Percentiles rank a stretch among this genome's conserved stretches.
phyloP scores from a whole-genome alignment of 2,888 invertebrate species.

The Orthosia gracilis region DNA sequence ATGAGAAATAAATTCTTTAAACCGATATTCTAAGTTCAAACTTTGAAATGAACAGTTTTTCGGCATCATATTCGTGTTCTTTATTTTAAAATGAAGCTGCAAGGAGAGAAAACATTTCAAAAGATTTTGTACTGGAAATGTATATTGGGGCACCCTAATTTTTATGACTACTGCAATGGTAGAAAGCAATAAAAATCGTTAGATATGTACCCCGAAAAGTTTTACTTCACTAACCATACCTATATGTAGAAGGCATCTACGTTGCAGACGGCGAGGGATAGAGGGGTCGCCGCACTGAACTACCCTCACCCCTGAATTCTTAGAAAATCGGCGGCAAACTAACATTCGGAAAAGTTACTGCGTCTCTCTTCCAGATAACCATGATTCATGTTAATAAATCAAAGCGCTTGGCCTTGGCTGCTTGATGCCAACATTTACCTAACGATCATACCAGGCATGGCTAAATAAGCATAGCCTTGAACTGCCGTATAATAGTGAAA shows the following conservation, averaged over 20 bases:
- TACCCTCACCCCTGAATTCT: constrained; percentile 67
- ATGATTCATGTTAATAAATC: constrained; percentile 62
- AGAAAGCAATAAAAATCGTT: constrained; percentile 32
- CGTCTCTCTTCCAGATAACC: constrained; percentile 52
- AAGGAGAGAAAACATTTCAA: neutral
- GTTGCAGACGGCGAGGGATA: constrained; percentile 68
- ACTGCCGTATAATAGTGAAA: constrained; percentile 54
- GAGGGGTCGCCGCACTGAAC: constrained; percentile 68
- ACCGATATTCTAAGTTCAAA: neutral
- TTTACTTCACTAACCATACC: constrained; percentile 40
- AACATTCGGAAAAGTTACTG: constrained; percentile 60
- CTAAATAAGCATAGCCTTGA: constrained; percentile 66
- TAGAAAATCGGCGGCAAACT: constrained; percentile 69
- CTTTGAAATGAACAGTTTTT: neutral
- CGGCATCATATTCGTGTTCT: neutral
- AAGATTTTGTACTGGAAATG: constrained; percentile 23
- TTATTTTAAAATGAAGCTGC: constrained; percentile 23
- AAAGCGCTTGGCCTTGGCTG: constrained; percentile 58
- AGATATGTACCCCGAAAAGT: constrained; percentile 56
- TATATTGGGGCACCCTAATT: constrained; percentile 1
- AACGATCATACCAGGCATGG: constrained; percentile 58
- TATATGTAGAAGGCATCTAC: constrained; percentile 54
- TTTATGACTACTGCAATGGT: constrained; percentile 27
- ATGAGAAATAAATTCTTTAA: too few species aligned
- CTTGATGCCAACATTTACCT: constrained; percentile 52